A percentile compares a stretch with the other conserved stretches of the same genome.
Evolutionary conservation across 1,140 invertebrate genomes (phyloP).

Genomic region (Zaprionus vittiger): DNA sequence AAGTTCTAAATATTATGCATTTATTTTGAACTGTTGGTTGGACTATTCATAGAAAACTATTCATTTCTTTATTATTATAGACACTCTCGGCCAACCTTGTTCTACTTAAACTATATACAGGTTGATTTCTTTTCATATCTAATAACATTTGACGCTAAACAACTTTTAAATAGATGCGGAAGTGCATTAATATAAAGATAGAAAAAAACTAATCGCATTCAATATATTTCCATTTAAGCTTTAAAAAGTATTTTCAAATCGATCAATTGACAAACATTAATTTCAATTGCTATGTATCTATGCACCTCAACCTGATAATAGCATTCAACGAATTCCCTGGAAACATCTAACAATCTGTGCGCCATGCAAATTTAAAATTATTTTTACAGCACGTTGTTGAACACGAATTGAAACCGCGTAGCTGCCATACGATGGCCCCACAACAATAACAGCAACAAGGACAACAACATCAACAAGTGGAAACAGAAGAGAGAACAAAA

Average conservation of each 20-base stretch:
- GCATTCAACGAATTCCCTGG: neutral
- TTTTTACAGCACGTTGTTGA: conserved; percentile 15
- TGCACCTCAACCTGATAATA: neutral
- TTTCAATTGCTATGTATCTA: no score
- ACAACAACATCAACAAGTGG: conserved; percentile 16
- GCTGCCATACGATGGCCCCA: neutral
- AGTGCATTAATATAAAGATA: no score
- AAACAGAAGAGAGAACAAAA: neutral
- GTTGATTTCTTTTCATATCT: no score
- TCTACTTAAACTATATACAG: neutral
- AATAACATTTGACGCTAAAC: no score
- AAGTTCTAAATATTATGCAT: neutral
- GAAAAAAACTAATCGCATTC: no score
- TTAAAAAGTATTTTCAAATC: no score
- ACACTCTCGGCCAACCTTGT: neutral
- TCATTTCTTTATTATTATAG: neutral
- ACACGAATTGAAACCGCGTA: conserved; percentile 7
- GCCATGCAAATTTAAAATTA: conserved; percentile 27
- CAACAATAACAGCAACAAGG: neutral
- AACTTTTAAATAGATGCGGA: no score
- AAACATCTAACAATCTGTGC: conserved; percentile 3
- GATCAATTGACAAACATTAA: no score
- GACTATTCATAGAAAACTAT: neutral
- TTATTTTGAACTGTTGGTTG: no score
- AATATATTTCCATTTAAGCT: no score